Conservation (phyloP, 2,888 invertebrate species). For the Lasioglossum marginatum region DNA sequence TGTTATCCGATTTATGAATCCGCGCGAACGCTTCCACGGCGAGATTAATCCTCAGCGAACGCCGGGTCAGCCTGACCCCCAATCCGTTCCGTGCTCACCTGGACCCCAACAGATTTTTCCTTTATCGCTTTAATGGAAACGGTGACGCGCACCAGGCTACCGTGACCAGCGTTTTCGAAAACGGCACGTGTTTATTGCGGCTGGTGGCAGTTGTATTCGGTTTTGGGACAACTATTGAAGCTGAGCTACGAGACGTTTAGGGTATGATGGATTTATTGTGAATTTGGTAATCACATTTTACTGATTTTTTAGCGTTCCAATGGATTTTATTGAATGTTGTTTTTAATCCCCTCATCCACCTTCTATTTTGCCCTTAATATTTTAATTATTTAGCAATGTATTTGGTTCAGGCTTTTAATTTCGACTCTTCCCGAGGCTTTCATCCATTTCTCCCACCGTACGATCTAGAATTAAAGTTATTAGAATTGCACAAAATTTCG, state of each 20-base stretch:
- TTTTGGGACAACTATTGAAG: neutral
- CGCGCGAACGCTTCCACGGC: neutral
- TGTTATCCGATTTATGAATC: neutral
- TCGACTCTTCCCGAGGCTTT: no score
- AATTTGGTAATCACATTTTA: neutral
- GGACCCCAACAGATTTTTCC: neutral
- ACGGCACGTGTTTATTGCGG: neutral
- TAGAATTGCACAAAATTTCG: no score
- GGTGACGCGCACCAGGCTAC: neutral
- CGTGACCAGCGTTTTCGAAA: neutral
- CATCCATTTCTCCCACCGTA: no score
- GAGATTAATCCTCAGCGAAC: neutral
- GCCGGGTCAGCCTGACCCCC: neutral
- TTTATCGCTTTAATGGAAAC: conserved; percentile 2
- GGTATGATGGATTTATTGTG: neutral
- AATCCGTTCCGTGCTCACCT: neutral
- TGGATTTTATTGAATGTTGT: no score
- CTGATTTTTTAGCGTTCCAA: no score
- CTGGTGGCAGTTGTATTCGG: neutral
- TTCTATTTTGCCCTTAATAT: no score
- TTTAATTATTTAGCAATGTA: no score
- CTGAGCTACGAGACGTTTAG: neutral
- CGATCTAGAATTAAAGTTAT: no score
- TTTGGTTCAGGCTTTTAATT: no score
- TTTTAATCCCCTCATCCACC: neutral